Base-by-base conservation (phyloP, 2,113 vertebrate species). In the Bufo gargarizans region DNA sequence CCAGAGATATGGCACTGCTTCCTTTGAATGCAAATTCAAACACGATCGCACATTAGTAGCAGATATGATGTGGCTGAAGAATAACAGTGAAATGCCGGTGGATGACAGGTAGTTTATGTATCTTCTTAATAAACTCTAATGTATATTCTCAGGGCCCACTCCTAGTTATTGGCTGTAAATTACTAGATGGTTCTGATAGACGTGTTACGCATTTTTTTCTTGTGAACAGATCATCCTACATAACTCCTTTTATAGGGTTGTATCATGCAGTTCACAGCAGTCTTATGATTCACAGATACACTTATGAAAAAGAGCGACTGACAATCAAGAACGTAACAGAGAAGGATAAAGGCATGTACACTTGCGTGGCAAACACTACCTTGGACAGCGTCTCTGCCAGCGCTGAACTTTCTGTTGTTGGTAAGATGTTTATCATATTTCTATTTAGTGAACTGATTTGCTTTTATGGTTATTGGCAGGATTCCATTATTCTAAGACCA, bases 341-440 rank as follows among this genome's bases (percentile, higher is more conserved):
- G 86, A 91, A 89, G 0, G 98, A 99, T 45, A 95, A 96, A 11
- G 98, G 97, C 22, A 94, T 93, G 12, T 99, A 99, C 92, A 99
- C 95, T 0, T 99, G 98, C 91, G 90, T 97, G 89, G 95, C 96
- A 93, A 99, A 99, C 94, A 99, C 98, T 45, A 96, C 96, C 10
- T 94, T 99, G 94, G 98, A 99, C 94, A 95, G 92, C 0, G 97
- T 97, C 88, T 97, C 97, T 6, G 97, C 98, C 94, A 97, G 96
- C 13, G 97, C 97, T 65, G 91, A 94, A 91, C 97, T 99, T 87
- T 97, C 95, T 20, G 97, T 99, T 87, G 97, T 99, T 11, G 98
- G 98, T 99, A 98, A 71, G 96, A 93, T 89, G 6, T 56, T 22
- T 7, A 59, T 14, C n/a, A 59, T 14, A 58, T 58, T 58, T 59